phyloP scores from a whole-genome alignment of 2,797 vertebrate species.

The Picus viridis region DNA sequence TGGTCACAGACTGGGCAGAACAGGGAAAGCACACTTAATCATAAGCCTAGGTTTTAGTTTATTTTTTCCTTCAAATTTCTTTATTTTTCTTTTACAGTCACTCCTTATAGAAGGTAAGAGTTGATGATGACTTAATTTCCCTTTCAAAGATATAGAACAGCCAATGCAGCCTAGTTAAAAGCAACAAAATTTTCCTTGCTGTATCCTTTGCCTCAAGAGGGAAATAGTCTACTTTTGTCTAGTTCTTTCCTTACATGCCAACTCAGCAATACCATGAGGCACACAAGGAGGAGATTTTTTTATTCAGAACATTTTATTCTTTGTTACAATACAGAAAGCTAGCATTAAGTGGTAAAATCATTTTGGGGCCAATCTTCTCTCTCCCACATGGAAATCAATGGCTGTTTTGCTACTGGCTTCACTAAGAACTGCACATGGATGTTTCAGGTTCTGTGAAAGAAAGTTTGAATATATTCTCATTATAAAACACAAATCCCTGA shows the following conservation, averaged over 20 bases:
- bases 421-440: not conserved
- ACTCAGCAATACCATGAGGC: slow-evolving; percentile 15
- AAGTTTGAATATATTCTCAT: slow-evolving; percentile 4
- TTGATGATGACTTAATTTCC: slow-evolving; percentile 1
- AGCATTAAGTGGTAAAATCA: slow-evolving; percentile 8
- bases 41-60: not conserved
- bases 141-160: not conserved
- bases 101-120: not conserved
- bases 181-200: not conserved
- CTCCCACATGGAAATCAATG: not conserved
- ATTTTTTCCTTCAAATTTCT: not conserved
- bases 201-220: slow-evolving; percentile 24
- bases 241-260: not conserved
- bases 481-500: slow-evolving; percentile 9
- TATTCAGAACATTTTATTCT: slow-evolving; percentile 12
- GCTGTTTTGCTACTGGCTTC: not conserved
- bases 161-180: not conserved
- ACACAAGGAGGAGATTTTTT: not conserved
- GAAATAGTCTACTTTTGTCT: slow-evolving; percentile 25
- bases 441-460: slow-evolving; percentile 2
- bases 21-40: not conserved
- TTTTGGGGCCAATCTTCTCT: slow-evolving; percentile 10
- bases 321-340: not conserved
- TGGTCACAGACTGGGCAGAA: fast-evolving
- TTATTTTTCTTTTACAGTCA: not conserved